Evolutionary conservation across 2,113 vertebrate genomes (phyloP).

Genomic region (Carassius auratus): DNA sequence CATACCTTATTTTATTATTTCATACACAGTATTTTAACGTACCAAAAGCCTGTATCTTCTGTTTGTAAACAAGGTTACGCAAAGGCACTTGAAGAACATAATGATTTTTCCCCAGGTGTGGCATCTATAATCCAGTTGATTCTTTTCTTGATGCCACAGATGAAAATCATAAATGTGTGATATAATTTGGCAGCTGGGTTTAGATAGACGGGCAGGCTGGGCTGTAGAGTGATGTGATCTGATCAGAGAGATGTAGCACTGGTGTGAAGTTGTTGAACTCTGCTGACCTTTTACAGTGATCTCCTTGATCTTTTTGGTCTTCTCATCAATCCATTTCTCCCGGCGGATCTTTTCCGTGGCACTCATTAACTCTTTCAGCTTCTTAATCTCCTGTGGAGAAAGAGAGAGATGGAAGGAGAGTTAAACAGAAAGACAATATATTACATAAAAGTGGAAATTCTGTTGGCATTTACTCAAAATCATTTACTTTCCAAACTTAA

Average conservation of each 20-base stretch:
- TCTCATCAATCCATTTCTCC: slow-evolving; percentile 97
- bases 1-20: too few relatives aligned
- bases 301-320: too few relatives aligned
- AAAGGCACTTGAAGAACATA: neutral
- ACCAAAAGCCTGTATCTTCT: neutral
- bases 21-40: too few relatives aligned
- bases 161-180: neutral
- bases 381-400: slow-evolving; percentile 87
- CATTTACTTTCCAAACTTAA: too few relatives aligned
- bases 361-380: slow-evolving; percentile 91
- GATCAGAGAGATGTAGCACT: neutral
- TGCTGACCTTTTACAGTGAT: slow-evolving; percentile 90
- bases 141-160: neutral
- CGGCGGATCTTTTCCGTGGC: slow-evolving; percentile 86
- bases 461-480: neutral
- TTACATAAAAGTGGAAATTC: neutral
- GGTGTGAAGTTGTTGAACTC: neutral
- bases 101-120: neutral
- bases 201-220: neutral
- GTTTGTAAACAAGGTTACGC: neutral
- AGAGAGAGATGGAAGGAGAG: neutral
- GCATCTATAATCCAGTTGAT: neutral
- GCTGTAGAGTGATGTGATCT: neutral
- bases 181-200: neutral
- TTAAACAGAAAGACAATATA: neutral